Percentiles rank a stretch among this genome's conserved stretches.
Evolutionary conservation across 2,797 vertebrate species (phyloP).

Genomic region (Acanthiza pusilla): DNA sequence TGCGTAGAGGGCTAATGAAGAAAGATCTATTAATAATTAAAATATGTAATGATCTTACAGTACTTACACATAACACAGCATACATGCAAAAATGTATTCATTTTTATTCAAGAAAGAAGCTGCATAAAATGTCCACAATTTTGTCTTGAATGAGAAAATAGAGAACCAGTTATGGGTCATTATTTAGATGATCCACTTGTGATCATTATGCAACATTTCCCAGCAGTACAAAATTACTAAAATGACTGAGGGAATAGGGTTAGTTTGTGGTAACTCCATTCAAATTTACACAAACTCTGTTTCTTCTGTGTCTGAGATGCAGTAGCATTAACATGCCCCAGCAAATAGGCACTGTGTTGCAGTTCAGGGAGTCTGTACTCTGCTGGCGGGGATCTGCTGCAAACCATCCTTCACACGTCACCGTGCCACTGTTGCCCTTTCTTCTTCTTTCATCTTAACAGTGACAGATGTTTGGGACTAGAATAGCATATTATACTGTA

Average conservation of each 20-base stretch:
- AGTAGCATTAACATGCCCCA: neutral
- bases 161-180: neutral
- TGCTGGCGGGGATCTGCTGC: neutral
- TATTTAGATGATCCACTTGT: neutral
- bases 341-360: neutral
- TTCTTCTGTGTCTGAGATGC: neutral
- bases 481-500: neutral
- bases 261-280: neutral
- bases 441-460: neutral
- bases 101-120: neutral
- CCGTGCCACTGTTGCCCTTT: neutral
- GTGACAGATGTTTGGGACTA: neutral
- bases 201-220: neutral
- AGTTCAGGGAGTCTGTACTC: neutral
- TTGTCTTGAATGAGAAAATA: neutral
- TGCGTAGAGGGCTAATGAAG: neutral
- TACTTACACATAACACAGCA: neutral
- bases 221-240: neutral
- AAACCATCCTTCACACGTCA: neutral
- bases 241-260: rapidly evolving
- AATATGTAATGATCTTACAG: rapidly evolving
- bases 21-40: neutral
- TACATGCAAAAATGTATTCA: neutral
- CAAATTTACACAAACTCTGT: neutral
- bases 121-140: neutral